Evolutionary conservation across 2,113 vertebrate genomes (phyloP).

Genomic region (Callithrix jacchus): DNA sequence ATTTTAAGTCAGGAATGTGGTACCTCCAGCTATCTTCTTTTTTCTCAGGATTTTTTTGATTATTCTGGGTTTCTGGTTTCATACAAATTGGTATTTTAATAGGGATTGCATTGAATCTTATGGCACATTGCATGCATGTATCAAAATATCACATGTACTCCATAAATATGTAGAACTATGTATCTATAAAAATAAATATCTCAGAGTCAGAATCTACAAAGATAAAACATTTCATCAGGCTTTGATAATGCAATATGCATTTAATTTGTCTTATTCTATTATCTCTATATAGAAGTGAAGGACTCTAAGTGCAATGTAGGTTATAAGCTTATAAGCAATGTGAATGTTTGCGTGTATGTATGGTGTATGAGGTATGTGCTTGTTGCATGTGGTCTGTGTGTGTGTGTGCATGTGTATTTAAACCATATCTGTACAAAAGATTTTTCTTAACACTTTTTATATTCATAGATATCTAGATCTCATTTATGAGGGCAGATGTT

Average conservation of each 20-base stretch:
- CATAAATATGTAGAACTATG: neutral
- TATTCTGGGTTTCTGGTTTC: neutral
- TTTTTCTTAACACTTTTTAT: neutral
- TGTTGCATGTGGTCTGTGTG: neutral
- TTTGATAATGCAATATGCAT: neutral
- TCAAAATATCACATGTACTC: neutral
- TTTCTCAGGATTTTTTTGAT: neutral
- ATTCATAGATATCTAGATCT: neutral
- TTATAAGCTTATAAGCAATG: neutral
- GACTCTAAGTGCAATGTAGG: neutral
- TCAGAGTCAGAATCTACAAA: neutral
- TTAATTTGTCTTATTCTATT: neutral
- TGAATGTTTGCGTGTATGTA: neutral
- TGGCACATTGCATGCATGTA: neutral
- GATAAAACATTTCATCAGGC: neutral
- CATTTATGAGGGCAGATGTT: constrained; percentile 6
- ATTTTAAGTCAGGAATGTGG: neutral
- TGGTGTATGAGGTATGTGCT: neutral
- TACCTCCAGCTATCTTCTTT: neutral
- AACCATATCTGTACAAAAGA: neutral
- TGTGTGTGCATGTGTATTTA: neutral
- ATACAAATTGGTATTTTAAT: neutral
- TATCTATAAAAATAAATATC: neutral
- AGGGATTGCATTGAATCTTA: neutral
- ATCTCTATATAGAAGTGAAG: neutral